Base-by-base conservation (phyloP, 2,797 vertebrate genomes). In the Gymnoscopelus braueri region DNA sequence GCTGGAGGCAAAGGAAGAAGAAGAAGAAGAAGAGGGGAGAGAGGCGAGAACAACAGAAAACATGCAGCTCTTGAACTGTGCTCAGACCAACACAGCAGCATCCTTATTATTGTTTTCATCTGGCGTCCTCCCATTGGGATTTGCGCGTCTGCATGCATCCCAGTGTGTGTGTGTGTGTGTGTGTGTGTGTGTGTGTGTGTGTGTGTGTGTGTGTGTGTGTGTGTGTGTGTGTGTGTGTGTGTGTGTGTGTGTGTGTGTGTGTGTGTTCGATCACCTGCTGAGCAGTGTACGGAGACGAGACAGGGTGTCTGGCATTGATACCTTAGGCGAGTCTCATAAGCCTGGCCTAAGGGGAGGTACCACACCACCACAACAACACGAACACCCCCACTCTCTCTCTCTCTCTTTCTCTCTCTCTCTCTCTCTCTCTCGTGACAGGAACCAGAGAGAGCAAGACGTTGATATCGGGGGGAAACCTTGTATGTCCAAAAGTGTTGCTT, bases 341-440 rank as follows among this genome's bases (percentile, higher is more conserved):
- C 81, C 65, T 75, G 68, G 89, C 89, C 90, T 84, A 52, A 72
- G 87, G 91, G 89, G 84, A 85, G 75, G 80, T 82, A 91, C 87
- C 74, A 89, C 91, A 91, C 87, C 74, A 89, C 91, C 91, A 91
- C 86, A 90, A 91, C 82, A 90, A 89, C 69, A 72, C 58, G 66
- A 54, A 29, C 64, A 83, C 81, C 71, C 52, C 14, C 39, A 3
- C 49, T 58, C 60, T 54, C 56, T 62, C 44, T 35, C 58, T 50
- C 51, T 54, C 63, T 29, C 11, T 47, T 63, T 49, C 14, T 50
- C 35, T 39, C 3, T 3, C 32, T 67, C 65, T 47, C 52, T 2
- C 8, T 39, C 65, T 50, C n/a, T 67, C 58, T 10, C 13, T 47
- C 49, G 52, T 9, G 14, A 29, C 7, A 3, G 9, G n/a, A 51